Base-by-base conservation (phyloP, 23 tunicate genomes). In the Trididemnum miniatum region DNA sequence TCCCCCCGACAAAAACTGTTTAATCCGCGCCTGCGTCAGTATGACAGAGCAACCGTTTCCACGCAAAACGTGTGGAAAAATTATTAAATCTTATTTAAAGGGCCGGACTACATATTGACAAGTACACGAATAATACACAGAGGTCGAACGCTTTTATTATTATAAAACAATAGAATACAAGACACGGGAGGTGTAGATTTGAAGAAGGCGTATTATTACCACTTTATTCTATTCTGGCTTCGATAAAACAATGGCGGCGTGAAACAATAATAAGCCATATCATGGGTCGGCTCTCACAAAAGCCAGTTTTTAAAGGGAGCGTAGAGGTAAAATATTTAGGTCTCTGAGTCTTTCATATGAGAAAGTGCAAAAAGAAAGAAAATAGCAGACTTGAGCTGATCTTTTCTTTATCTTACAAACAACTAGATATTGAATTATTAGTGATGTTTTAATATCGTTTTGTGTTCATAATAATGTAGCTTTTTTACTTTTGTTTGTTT, bases 111-210 rank as follows among this genome's bases (percentile, higher is more conserved):
- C 38, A 69, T n/a, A 33, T 69, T 69, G 23, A 31, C 38, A 33
- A 9, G 18, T 49, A 49, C 57, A 49, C 18, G 12, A 18, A 18
- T 49, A 33, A 69, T 7, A 38, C 4, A 74, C 60, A 20, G 54
- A 77, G 82, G 82, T 77, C 82, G 66, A 77, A 77, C 82, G 66
- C 66, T 37, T 31, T 30, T 52, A 52, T 77, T 54, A 36, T 31
- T 59, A 18, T 54, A 54, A 74, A 77, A 77, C 82, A 77, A 77
- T 51, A 77, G 82, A 52, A 25, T 24, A 77, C 82, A 77, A 5
- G 66, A 54, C 25, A 51, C 54, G 82, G 82, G 82, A 77, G 82
- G 82, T 77, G 40, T 15, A 77, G 30, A 77, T 20, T 2, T 29
- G 39, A 77, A 57, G 54, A 54, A 74, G 60, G 79, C 59, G 79